Evolutionary conservation across 2,113 vertebrate genomes (phyloP).

Genomic region (Mesembrinibis cayennensis): DNA sequence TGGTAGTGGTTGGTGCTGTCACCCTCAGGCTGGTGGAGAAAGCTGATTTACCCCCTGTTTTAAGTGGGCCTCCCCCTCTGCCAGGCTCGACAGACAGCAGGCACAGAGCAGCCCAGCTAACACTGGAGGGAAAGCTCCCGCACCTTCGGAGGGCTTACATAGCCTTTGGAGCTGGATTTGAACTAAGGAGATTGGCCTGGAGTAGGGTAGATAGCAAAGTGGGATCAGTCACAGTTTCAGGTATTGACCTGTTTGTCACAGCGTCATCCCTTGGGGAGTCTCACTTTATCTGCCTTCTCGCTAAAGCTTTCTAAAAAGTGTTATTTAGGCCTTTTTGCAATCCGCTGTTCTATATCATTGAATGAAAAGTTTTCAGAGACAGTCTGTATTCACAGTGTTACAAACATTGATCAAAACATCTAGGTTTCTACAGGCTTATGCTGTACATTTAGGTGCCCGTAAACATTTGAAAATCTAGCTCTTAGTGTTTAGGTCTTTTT

Average conservation of each 20-base stretch:
- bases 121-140: rapidly evolving
- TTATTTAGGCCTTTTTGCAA: neutral
- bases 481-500: neutral
- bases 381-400: neutral
- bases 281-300: neutral
- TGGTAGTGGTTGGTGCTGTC: neutral
- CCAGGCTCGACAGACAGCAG: neutral
- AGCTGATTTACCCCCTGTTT: rapidly evolving
- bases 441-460: neutral
- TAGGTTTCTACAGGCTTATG: neutral
- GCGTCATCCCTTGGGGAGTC: neutral
- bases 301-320: neutral
- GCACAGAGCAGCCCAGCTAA: neutral
- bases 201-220: neutral
- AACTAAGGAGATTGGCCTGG: neutral
- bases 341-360: neutral
- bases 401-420: neutral
- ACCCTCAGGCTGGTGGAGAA: neutral
- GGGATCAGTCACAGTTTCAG: neutral
- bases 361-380: neutral
- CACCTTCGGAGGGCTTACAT: neutral
- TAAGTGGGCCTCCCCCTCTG: neutral
- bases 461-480: neutral
- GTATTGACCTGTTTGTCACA: conserved; percentile 9
- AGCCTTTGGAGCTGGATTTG: neutral